Evolutionary conservation across 2,888 invertebrate genomes (phyloP).

Genomic region (Bedellia somnulentella): DNA sequence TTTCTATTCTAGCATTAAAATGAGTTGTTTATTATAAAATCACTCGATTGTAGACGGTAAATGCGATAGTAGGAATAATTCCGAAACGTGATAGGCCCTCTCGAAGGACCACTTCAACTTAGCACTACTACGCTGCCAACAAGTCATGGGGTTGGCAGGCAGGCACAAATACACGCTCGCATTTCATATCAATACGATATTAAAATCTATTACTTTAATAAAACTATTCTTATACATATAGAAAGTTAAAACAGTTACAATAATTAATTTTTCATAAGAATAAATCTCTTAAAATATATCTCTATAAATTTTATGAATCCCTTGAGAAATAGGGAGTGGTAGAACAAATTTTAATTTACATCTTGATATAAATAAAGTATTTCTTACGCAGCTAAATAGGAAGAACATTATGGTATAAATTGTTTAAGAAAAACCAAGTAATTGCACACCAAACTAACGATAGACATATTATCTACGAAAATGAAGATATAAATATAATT

Average conservation of each 20-base stretch:
- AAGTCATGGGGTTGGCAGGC: conserved; percentile 29
- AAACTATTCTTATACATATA: too few relatives aligned
- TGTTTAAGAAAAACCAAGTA: conserved; percentile 39
- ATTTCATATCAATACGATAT: too few relatives aligned
- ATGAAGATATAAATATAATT: conserved; percentile 1
- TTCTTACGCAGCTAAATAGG: conserved; percentile 47
- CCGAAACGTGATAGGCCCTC: too few relatives aligned
- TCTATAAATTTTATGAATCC: conserved; percentile 28
- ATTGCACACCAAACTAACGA: conserved; percentile 46
- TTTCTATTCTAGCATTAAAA: too few relatives aligned
- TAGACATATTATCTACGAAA: conserved; percentile 21
- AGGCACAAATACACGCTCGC: too few relatives aligned
- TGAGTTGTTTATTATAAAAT: conserved; percentile 45
- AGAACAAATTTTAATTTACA: conserved; percentile 34
- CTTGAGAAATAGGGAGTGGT: conserved; percentile 23
- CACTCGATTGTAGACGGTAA: conserved; percentile 54
- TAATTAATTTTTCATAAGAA: conserved; percentile 41
- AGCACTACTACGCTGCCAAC: too few relatives aligned
- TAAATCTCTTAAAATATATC: conserved; percentile 60
- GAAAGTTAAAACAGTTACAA: conserved; percentile 43
- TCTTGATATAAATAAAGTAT: conserved; percentile 47
- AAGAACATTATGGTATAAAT: conserved; percentile 31
- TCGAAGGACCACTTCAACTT: too few relatives aligned
- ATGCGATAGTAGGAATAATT: conserved; percentile 56
- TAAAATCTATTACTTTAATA: too few relatives aligned